Base-by-base conservation (phyloP, 64 coral and sea anemone species). In the Montipora cactus region DNA sequence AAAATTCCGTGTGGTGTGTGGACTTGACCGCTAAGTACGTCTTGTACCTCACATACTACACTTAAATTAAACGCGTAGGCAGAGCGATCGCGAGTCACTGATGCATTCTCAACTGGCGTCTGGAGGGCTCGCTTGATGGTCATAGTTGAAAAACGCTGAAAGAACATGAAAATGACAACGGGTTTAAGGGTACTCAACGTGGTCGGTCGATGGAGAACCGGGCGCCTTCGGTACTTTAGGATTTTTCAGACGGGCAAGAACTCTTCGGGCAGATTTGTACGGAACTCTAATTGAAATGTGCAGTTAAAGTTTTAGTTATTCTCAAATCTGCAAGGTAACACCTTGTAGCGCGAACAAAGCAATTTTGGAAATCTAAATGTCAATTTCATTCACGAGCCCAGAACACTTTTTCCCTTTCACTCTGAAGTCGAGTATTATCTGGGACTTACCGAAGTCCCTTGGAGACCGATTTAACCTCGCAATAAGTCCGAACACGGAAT, bases 171-270 rank as follows among this genome's bases (percentile, higher is more conserved):
- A 92, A 94, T 71, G 95, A 94, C 62, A 83, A 77, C 37, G 92
- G 92, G 5, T 48, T 97, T 25, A 97, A 89, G 73, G 92, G 84
- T 16, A 94, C 69, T 19, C 95, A 92, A 97, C 95, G 10, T 97
- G 95, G 95, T 8, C 77, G 5, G 84, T 97, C 61, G 92, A 97
- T 18, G 95, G 95, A 19, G 77, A 97, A 59, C 76, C 91, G 1
- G 87, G 81, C 37, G 95, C 95, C 5, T 83, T 90, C 88, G 95
- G 48, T 97, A 94, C 49, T 82, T 97, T 45, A 93, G 95, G 59
- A 92, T 97, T 62, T 80, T 88, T 75, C 95, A 97, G 87, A 97
- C 95, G 22, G 92, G 92, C 46, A 97, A 94, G 80, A 97, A 97
- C 55, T 97, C 95, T 2, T 94, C 95, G 22, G 92, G 92, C 7